Evolutionary conservation across 2,797 vertebrate species (phyloP).

Genomic region (Cuniculus paca): DNA sequence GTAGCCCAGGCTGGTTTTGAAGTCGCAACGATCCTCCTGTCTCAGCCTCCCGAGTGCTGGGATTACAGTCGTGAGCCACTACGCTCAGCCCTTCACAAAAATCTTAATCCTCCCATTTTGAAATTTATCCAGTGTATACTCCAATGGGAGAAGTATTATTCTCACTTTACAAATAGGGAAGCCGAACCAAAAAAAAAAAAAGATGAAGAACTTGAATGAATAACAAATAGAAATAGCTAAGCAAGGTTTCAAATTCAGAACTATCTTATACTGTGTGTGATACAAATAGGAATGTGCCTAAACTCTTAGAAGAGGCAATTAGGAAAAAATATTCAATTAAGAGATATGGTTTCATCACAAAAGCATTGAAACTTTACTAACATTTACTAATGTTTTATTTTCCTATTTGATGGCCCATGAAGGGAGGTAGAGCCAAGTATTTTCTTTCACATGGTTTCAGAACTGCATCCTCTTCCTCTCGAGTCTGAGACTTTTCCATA

Average conservation of each 20-base stretch:
- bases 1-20: too few species aligned
- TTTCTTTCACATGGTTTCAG: conserved; percentile 41
- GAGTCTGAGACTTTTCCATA: conserved; percentile 57
- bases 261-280: neutral
- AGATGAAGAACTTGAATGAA: neutral
- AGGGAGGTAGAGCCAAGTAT: conserved; percentile 70
- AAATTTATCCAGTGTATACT: too few species aligned
- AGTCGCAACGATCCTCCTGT: too few species aligned
- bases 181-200: neutral
- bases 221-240: neutral
- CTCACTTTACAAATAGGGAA: neutral
- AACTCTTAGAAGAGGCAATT: neutral
- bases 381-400: conserved; percentile 61
- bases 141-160: neutral
- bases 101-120: neutral
- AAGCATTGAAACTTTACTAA: conserved; percentile 30
- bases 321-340: neutral
- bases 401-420: conserved; percentile 75
- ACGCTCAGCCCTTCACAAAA: too few species aligned
- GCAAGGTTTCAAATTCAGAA: neutral
- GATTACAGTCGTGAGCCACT: too few species aligned
- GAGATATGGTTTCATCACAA: conserved; percentile 30
- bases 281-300: neutral
- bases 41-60: too few species aligned
- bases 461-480: neutral